Base-by-base conservation (phyloP, 1,140 invertebrate genomes). In the Drosophila busckii region DNA sequence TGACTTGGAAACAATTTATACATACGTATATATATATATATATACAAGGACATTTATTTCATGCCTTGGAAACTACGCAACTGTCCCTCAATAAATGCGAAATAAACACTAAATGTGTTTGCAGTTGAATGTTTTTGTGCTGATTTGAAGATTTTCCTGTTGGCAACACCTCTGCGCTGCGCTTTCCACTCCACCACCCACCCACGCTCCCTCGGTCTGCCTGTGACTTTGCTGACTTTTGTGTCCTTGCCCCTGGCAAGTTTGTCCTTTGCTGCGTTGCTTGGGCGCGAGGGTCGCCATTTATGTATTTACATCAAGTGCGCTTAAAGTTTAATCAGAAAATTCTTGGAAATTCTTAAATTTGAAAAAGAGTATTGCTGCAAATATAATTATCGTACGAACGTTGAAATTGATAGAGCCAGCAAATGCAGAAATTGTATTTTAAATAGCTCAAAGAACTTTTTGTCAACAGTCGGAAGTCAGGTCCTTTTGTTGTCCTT, bases 1-100 rank as follows among this genome's bases (percentile, higher is more conserved):
- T 76, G 71, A 76, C 76, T 78, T 76, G 71, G 73, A 76, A 76
- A 76, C 73, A 76, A 76, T 76, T 71, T 76, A 80, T 76, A 78
- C 49, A 46, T 34, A 42, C 35, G 41, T 34, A 20, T 49, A 42
- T 60, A 60, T 42, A 46, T 58, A 31, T n/a, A n/a, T n/a, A n/a
- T n/a, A n/a, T n/a, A 63, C 71, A 62, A 63, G 68, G 73, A 78
- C 69, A 78, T 78, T 78, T 78, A 78, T 80, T 76, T 80, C 68
- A 71, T 78, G 71, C 73, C 71, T 78, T 78, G 71, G 56, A 78
- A 71, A 67, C 64, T 41, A 55, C 20, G 15, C 16, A 31, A 26
- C 45, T 45, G 61, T 52, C 66, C 62, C 71, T 46, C 70, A 78
- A 78, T 78, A 78, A 80, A 80, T 78, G 64, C 73, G 71, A 78